Evolutionary conservation across 2,797 vertebrate genomes (phyloP), one percentile per base, ranked within the genome.

Genomic region (Tenualosa thibaudeaui): DNA sequence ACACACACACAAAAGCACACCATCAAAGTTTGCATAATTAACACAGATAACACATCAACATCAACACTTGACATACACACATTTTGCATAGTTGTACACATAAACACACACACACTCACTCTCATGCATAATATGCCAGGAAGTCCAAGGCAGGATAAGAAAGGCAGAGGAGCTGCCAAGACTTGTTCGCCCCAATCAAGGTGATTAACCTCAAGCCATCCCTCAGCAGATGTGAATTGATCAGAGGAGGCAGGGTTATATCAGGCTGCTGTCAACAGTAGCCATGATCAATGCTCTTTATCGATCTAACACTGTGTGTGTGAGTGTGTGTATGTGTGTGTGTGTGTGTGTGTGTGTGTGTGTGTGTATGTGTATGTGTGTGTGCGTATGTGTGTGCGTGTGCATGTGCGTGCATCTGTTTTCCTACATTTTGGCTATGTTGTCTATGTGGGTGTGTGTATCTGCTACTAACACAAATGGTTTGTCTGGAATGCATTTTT

Each of bases 231-330:
- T 84, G 86, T 37, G 84, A 90, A 94, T 94, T 93, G 93, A 95
- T 94, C 93, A 92, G 90, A 81, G 83, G 86, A 24, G 88, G 90
- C 87, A 81, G 85, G 81, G 62, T 53, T 84, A 83, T 81, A 87
- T 40, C 81, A 84, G 78, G 75, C 31, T 84, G 78, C 92, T 92
- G 91, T 90, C 92, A 91, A 88, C 86, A 83, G 71, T 82, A 87
- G 88, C 65, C 88, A 88, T 85, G 89, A 93, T 94, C 93, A 91
- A 92, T 94, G 91, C 91, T 65, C 87, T 85, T 46, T 78, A 94
- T 93, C 88, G 92, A 94, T 94, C 88, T 58, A 6, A 85, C 90
- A 65, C 60, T 12, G 62, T 65, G 24, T 13, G 1, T 65, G 24
- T 75, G 31, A 43, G 68, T 75, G 68, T 40, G 37, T 40, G 68